Percentiles rank a stretch among this genome's conserved stretches.
Evolutionary conservation across 2,113 vertebrate species (phyloP).

Genomic region (Gopherus evgoodei): DNA sequence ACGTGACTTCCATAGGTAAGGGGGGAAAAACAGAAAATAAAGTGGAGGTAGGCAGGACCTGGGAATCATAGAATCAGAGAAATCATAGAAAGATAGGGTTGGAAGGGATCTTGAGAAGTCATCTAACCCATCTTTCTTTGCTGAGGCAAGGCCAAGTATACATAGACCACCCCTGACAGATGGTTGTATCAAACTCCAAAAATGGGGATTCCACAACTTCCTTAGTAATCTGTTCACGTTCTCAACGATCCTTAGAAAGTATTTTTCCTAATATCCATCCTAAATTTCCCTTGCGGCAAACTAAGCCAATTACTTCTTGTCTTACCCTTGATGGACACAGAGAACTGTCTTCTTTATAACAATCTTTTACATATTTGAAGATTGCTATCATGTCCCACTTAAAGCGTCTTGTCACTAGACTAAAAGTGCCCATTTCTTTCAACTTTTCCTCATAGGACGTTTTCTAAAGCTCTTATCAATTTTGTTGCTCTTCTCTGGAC

Average conservation of each 20-base stretch:
- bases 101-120: neutral
- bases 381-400: too few species aligned
- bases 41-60: neutral
- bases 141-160: neutral
- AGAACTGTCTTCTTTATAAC: neutral
- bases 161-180: neutral
- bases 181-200: neutral
- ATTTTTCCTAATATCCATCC: too few species aligned
- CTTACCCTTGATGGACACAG: neutral
- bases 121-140: neutral
- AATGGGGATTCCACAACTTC: neutral
- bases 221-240: neutral
- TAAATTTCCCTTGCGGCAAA: neutral
- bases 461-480: neutral
- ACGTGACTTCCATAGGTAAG: conserved; percentile 92
- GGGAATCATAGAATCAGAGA: neutral
- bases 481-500: neutral
- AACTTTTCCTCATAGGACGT: neutral
- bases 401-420: neutral
- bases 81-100: neutral
- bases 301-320: neutral
- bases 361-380: too few species aligned
- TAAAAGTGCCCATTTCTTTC: neutral
- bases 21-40: neutral
- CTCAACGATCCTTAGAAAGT: neutral